Base-by-base conservation (phyloP, 2,888 invertebrate genomes). In the Hartigia nigra region DNA sequence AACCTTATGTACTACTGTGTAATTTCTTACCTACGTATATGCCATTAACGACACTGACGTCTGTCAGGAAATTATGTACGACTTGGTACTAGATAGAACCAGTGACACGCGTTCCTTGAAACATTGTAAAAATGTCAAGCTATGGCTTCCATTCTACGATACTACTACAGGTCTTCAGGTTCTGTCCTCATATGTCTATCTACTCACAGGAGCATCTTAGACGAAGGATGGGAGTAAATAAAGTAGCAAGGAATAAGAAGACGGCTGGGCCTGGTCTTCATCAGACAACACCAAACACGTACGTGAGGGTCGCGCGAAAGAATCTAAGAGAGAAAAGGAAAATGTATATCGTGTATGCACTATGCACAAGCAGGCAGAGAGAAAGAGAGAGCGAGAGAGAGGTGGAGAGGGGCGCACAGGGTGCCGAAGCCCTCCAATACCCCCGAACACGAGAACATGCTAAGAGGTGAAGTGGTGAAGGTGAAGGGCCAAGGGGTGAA, bases 201-300 rank as follows among this genome's bases (percentile, higher is more conserved):
- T 37, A 12, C 55, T 9, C 23, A 55, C 55, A 23, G 55, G 5
- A 55, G 23, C 55, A 14, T 55, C 23, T 55, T 23, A 55, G 55
- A 55, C 55, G 55, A 55, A 55, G 55, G 55, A 55, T 23, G 14
- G 55, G 23, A 55, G 55, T 55, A 55, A 55, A 55, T 55, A 55
- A 55, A 55, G 55, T 55, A 55, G 23, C 55, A 23, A 55, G 23
- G 55, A 55, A 55, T 55, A 55, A 55, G 55, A 55, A 23, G 23
- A 23, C 55, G 55, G 55, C 23, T 55, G 12, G 36, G 75, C 79
- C 79, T 79, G 79, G 79, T 55, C 69, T 74, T 79, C 79, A 77
- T 79, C 79, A 79, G 35, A 39, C 79, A 74, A 77, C 79, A 74
- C 79, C 70, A 79, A 77, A 79, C 77, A 79, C 78, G 78, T 31